A percentile compares a stretch with the other conserved stretches of the same genome.
Conservation (phyloP, 2,888 invertebrate species). For the Frankliniella fusca region DNA sequence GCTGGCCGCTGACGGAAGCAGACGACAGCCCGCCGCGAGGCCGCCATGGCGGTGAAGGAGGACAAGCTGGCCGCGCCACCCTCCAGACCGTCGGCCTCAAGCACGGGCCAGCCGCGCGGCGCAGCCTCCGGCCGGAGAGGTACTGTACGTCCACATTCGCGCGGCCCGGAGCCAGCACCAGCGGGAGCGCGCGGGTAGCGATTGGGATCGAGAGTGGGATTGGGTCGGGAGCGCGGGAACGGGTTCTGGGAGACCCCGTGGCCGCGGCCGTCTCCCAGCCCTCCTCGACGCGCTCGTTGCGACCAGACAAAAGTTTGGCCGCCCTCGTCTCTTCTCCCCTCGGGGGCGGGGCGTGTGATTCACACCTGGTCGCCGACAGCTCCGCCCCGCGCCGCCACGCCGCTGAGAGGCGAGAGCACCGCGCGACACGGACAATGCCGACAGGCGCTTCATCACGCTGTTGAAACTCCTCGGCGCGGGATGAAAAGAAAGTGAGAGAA, state of each 20-base stretch:
- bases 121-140: not conserved
- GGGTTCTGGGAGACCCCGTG: not conserved
- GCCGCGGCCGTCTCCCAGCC: not conserved
- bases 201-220: not conserved
- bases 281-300: not conserved
- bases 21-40: not conserved
- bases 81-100: not conserved
- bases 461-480: too few species aligned
- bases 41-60: conserved; percentile 14
- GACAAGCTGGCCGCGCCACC: not conserved
- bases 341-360: not conserved
- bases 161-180: not conserved
- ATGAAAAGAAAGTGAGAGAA: too few species aligned
- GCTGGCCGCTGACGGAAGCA: not conserved
- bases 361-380: conserved; percentile 15
- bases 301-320: not conserved
- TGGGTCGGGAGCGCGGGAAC: not conserved
- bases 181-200: not conserved
- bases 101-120: not conserved
- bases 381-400: not conserved
- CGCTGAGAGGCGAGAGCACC: not conserved
- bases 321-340: not conserved
- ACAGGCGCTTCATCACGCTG: conserved; percentile 2
- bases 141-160: not conserved
- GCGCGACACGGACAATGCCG: conserved; percentile 17